Conservation (phyloP, 1,140 invertebrate species). For the Brachionus asplanchnoidis region DNA sequence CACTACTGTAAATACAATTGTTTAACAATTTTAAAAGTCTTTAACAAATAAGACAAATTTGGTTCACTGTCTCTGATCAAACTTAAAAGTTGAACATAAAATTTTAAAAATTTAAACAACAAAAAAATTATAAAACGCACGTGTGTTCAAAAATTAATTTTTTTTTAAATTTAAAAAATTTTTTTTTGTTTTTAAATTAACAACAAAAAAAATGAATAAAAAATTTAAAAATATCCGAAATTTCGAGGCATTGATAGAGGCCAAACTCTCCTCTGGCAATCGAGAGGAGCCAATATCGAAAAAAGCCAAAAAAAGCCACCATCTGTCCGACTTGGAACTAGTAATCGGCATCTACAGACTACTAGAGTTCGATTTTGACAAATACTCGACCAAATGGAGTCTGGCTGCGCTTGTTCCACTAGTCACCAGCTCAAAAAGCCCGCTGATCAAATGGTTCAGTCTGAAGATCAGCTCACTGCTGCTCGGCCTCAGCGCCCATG, state of each 20-base stretch:
- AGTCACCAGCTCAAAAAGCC: not conserved
- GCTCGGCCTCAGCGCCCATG: not conserved
- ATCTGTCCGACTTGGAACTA: not conserved
- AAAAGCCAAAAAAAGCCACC: not conserved
- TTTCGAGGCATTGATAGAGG: not conserved
- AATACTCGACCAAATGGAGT: conserved; percentile 25
- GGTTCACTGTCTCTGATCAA: not conserved
- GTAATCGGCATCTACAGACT: not conserved
- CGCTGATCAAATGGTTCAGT: not conserved
- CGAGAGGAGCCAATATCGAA: not conserved
- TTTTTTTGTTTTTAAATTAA: not conserved
- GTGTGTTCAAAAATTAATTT: not conserved
- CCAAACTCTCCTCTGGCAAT: not conserved
- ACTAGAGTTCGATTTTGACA: not conserved
- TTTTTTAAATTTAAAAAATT: not conserved
- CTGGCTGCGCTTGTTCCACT: not conserved
- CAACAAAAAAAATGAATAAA: not conserved
- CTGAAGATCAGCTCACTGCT: not conserved
- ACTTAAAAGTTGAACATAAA: not conserved
- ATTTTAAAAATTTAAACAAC: not conserved
- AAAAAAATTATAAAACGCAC: not conserved
- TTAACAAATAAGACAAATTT: not conserved
- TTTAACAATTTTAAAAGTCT: no score
- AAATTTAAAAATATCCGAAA: not conserved
- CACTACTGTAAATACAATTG: no score